These are phyloP conservation scores for Grus americana DNA, from an alignment of 2,113 vertebrate species.

Conservation along the genomic window DNA sequence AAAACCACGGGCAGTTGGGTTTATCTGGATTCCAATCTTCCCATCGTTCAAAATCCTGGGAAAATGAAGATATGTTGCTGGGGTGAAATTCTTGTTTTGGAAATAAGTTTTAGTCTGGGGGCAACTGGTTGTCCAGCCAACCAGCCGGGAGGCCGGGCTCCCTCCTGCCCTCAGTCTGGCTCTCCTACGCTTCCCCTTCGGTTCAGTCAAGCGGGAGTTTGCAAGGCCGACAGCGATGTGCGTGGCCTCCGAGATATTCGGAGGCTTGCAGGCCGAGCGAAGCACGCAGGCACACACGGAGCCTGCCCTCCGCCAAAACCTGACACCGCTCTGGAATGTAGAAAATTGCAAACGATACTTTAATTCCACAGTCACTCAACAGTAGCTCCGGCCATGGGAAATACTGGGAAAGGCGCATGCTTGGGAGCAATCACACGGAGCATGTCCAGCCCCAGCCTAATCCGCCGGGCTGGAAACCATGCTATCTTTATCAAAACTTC, in stretches of 20 bases:
- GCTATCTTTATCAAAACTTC: background rate
- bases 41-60: background rate
- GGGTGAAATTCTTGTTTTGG: background rate
- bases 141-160: background rate
- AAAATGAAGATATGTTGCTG: background rate
- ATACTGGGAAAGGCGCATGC: background rate
- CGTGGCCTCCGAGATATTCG: accelerated
- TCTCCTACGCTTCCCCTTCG: accelerated
- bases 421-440: background rate
- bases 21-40: conserved; percentile 38
- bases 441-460: background rate
- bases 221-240: background rate
- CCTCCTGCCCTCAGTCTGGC: background rate
- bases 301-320: background rate
- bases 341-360: conserved; percentile 36
- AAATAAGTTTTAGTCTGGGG: background rate
- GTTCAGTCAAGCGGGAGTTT: background rate
- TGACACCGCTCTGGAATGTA: conserved; percentile 36
- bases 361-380: conserved; percentile 51
- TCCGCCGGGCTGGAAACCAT: background rate
- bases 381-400: conserved; percentile 34
- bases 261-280: background rate
- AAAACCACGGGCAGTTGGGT: background rate
- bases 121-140: background rate
- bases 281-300: background rate